A percentile compares a stretch with the other conserved stretches of the same genome.
Conservation (phyloP, 1,140 invertebrate species). For the Antheraea mylitta region DNA sequence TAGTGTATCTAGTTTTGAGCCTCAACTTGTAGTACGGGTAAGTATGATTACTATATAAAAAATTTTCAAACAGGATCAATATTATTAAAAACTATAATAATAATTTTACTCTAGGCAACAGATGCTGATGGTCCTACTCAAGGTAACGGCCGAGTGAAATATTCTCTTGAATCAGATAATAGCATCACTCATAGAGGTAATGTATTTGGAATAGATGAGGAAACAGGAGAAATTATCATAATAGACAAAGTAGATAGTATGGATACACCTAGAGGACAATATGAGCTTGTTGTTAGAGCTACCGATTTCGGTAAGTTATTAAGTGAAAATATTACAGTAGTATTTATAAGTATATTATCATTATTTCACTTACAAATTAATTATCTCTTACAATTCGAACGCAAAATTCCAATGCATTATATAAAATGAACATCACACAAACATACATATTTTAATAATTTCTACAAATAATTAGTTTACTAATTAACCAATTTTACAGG, state of each 20-base stretch:
- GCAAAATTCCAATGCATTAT: too few species aligned
- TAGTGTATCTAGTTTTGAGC: constrained; percentile 85
- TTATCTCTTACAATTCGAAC: too few species aligned
- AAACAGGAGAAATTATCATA: constrained; percentile 85
- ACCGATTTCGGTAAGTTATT: constrained; percentile 82
- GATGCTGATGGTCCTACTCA: constrained; percentile 85
- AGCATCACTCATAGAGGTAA: constrained; percentile 80
- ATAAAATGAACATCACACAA: too few species aligned
- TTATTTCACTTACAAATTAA: too few species aligned
- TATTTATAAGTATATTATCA: too few species aligned
- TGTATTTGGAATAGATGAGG: constrained; percentile 81
- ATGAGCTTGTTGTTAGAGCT: constrained; percentile 84
- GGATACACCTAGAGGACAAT: constrained; percentile 86
- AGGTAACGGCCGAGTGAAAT: constrained; percentile 83
- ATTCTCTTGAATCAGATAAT: constrained; percentile 85
- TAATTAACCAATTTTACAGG: constrained; percentile 48
- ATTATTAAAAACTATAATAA: constrained; percentile 76
- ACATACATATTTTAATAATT: background rate
- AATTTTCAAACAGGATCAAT: background rate
- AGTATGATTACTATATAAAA: constrained; percentile 28
- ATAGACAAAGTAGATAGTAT: constrained; percentile 82
- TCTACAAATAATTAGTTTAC: background rate
- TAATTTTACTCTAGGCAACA: constrained; percentile 75
- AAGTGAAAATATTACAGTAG: background rate
- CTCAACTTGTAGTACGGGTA: constrained; percentile 84